Percentiles rank a stretch among this genome's conserved stretches.
These are phyloP conservation scores for Hypsibius dujardini DNA, from an alignment of 1,140 invertebrate species.

Conservation along the genomic window DNA sequence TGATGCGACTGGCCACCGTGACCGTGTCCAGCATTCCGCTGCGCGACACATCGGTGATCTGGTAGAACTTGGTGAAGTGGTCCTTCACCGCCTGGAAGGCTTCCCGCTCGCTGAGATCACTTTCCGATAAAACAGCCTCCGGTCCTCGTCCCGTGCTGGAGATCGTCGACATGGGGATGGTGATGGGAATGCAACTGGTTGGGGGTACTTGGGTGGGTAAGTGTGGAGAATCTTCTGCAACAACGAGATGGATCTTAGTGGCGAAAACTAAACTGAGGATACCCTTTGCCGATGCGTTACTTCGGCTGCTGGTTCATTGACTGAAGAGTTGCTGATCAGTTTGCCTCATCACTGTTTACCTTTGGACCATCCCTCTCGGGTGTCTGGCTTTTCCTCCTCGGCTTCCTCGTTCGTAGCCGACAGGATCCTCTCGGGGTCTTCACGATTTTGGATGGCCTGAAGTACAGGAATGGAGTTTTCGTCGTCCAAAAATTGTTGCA, in stretches of 20 bases:
- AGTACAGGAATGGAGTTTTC: constrained; percentile 89
- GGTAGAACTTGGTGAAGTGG: constrained; percentile 15
- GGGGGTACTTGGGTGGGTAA: neutral
- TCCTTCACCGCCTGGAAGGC: constrained; percentile 16
- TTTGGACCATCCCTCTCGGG: constrained; percentile 1
- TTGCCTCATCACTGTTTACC: neutral
- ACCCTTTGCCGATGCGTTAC: constrained; percentile 14
- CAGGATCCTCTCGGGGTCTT: constrained; percentile 56
- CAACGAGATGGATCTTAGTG: neutral
- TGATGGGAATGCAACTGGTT: constrained; percentile 24
- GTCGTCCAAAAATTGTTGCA: constrained; percentile 95
- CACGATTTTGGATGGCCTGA: constrained; percentile 91
- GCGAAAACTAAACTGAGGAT: constrained; percentile 3
- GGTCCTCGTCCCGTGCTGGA: neutral
- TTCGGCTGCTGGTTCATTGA: too few species aligned
- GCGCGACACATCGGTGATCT: neutral
- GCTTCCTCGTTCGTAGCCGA: constrained; percentile 82
- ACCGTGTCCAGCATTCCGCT: constrained; percentile 58
- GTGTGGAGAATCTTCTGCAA: constrained; percentile 15
- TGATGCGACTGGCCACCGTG: constrained; percentile 86
- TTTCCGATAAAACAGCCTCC: neutral
- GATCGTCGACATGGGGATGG: neutral
- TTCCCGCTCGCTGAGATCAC: constrained; percentile 1
- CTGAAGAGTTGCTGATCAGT: too few species aligned
- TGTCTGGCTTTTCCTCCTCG: constrained; percentile 44